phyloP scores from a whole-genome alignment of 2,113 vertebrate genomes.

The Coregonus clupeaformis region DNA sequence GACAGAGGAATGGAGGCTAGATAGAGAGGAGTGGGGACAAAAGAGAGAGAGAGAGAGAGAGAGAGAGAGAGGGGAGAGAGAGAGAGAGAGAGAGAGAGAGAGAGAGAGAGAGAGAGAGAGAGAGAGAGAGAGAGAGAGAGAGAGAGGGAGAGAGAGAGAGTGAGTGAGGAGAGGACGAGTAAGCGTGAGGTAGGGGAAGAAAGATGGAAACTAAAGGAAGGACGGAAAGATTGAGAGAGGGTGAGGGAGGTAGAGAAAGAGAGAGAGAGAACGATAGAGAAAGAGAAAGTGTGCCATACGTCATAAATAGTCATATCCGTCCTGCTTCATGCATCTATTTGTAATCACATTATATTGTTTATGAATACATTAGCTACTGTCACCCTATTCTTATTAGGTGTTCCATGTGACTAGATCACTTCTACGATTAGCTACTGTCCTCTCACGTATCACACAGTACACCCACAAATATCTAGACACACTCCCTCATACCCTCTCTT shows the following conservation, averaged over 20 bases:
- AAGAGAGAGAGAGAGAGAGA: too few relatives aligned
- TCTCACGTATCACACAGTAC: slow-evolving; percentile 40
- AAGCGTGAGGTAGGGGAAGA: too few relatives aligned
- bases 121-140: background rate
- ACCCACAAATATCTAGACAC: slow-evolving; percentile 43
- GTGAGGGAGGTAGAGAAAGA: slow-evolving; percentile 5
- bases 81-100: background rate
- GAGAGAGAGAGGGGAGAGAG: too few relatives aligned
- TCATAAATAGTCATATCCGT: slow-evolving; percentile 31
- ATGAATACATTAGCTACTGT: slow-evolving; percentile 22
- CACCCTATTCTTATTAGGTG: slow-evolving; percentile 55
- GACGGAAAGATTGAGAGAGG: background rate
- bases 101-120: background rate
- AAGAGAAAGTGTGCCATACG: slow-evolving; percentile 1
- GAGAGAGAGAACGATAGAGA: background rate
- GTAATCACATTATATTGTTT: slow-evolving; percentile 3
- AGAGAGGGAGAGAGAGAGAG: background rate
- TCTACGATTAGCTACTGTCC: slow-evolving; percentile 44
- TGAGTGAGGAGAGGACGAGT: too few relatives aligned
- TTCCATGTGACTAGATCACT: slow-evolving; percentile 42
- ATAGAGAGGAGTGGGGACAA: too few relatives aligned
- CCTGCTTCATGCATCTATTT: slow-evolving; percentile 43
- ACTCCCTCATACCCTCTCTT: background rate
- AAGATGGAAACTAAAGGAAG: too few relatives aligned
- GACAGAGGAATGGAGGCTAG: too few relatives aligned